phyloP scores from a whole-genome alignment of 2,113 vertebrate genomes.

The Atrichornis clamosus region DNA sequence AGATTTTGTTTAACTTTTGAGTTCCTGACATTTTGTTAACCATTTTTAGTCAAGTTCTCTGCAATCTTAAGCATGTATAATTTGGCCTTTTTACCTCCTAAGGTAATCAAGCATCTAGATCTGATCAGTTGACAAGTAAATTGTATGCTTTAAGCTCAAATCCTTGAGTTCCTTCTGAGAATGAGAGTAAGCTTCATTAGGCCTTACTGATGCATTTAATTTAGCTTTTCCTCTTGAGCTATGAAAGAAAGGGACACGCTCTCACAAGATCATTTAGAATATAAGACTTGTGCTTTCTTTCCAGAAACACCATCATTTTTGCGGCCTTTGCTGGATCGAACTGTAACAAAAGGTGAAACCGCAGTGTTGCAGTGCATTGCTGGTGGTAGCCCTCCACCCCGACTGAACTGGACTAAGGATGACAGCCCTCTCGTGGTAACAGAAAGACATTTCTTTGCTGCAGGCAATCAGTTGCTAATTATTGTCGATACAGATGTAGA shows the following conservation, averaged over 20 bases:
- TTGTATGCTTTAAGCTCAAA: background rate
- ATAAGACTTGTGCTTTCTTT: background rate
- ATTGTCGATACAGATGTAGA: constrained; percentile 89
- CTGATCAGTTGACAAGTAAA: background rate
- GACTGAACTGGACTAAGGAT: constrained; percentile 96
- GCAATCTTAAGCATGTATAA: background rate
- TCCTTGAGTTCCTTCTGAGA: background rate
- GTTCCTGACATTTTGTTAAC: background rate
- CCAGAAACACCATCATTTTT: constrained; percentile 93
- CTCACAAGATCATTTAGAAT: background rate
- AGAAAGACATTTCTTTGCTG: constrained; percentile 94
- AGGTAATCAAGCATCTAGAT: background rate
- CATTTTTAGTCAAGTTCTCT: background rate
- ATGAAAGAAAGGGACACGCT: background rate
- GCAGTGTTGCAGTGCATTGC: constrained; percentile 95
- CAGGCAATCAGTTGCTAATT: constrained; percentile 93
- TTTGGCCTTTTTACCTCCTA: background rate
- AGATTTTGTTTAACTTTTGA: background rate
- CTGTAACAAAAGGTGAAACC: constrained; percentile 90
- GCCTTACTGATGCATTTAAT: background rate
- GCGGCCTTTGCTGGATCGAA: constrained; percentile 87
- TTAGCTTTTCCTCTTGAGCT: background rate
- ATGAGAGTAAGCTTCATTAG: background rate
- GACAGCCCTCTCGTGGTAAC: constrained; percentile 88
- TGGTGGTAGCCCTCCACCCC: constrained; percentile 88